A percentile compares a stretch with the other conserved stretches of the same genome.
Evolutionary conservation across 2,113 vertebrate species (phyloP).

Genomic region (Seriola rivoliana): DNA sequence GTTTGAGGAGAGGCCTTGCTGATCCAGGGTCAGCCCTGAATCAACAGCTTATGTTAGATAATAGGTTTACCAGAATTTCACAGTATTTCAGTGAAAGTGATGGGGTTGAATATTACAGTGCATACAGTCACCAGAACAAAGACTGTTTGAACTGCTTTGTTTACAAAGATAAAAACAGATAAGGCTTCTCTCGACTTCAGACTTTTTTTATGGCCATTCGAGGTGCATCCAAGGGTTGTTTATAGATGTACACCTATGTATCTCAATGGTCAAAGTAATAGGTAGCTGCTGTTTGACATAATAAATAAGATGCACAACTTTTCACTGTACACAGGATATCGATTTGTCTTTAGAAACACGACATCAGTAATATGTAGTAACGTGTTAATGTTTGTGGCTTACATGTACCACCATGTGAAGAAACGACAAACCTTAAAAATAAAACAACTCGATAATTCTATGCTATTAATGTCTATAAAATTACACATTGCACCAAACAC

Average conservation of each 20-base stretch:
- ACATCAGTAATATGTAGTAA: background rate
- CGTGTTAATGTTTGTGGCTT: background rate
- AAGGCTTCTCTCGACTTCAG: conserved; percentile 52
- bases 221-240: conserved; percentile 1
- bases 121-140: conserved; percentile 33
- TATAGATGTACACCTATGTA: background rate
- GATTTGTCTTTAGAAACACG: conserved; percentile 11
- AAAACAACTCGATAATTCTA: background rate
- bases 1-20: conserved; percentile 60
- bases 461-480: background rate
- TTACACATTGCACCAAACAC: background rate
- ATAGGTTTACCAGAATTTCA: conserved; percentile 63
- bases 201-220: conserved; percentile 43
- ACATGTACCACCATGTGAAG: background rate
- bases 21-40: conserved; percentile 65
- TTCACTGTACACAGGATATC: background rate
- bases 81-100: conserved; percentile 59
- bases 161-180: conserved; percentile 70
- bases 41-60: conserved; percentile 71
- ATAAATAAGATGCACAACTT: conserved; percentile 4
- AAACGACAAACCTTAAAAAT: background rate
- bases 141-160: conserved; percentile 68
- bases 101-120: conserved; percentile 48
- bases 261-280: background rate
- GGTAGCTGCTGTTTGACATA: conserved; percentile 14